Conservation (phyloP, 1,140 invertebrate species). For the Caenorhabditis elegans region DNA sequence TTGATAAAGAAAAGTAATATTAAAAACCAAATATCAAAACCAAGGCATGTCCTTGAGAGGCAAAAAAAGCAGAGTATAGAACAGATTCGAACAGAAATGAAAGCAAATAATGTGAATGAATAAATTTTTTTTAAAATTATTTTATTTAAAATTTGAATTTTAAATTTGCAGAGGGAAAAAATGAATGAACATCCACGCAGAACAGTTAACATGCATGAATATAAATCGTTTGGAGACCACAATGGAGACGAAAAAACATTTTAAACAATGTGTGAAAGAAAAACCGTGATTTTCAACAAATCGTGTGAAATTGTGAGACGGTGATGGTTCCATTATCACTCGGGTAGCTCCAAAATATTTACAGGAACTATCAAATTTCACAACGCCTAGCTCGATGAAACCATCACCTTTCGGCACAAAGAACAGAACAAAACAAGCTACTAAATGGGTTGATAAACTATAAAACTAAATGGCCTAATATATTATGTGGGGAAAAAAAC, state of each 20-base stretch:
- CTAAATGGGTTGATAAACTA: too few species aligned
- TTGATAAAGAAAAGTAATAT: neutral
- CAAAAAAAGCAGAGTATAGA: neutral
- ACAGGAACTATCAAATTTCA: neutral
- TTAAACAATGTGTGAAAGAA: neutral
- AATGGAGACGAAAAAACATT: neutral
- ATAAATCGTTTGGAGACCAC: slow-evolving; percentile 10
- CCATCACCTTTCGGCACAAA: neutral
- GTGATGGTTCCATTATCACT: neutral
- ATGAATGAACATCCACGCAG: neutral
- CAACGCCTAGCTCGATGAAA: neutral
- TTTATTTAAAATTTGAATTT: slow-evolving; percentile 6
- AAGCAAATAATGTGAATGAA: neutral
- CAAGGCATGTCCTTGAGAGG: neutral
- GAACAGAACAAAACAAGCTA: slow-evolving; percentile 19
- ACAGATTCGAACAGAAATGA: slow-evolving; percentile 12
- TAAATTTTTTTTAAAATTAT: neutral
- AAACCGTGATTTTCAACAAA: slow-evolving; percentile 31
- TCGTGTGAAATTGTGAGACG: neutral
- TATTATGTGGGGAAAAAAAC: neutral
- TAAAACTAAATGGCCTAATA: neutral
- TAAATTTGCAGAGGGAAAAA: too few species aligned
- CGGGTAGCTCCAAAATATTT: neutral
- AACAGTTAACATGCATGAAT: slow-evolving; percentile 19
- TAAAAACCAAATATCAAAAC: neutral